phyloP scores from a whole-genome alignment of 2,888 invertebrate species.

The Agrilus mali region DNA sequence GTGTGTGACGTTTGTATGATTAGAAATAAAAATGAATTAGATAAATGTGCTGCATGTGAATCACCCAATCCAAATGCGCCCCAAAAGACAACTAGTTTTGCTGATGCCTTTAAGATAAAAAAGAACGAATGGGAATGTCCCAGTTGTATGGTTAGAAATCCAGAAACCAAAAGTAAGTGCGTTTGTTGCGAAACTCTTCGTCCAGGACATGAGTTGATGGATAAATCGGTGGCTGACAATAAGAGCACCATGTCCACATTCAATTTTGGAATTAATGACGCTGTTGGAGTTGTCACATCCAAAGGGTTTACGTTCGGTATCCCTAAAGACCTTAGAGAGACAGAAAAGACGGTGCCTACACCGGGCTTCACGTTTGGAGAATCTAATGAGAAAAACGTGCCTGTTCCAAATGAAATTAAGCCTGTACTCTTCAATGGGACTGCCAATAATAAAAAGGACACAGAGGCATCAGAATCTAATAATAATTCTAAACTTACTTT shows the following conservation, averaged over 20 bases:
- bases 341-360: too few relatives aligned
- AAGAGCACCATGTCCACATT: slow-evolving; percentile 2
- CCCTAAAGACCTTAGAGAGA: too few relatives aligned
- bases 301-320: background rate
- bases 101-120: slow-evolving; percentile 37
- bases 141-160: slow-evolving; percentile 48
- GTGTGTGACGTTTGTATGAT: slow-evolving; percentile 46
- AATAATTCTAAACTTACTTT: too few relatives aligned
- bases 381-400: too few relatives aligned
- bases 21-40: slow-evolving; percentile 35
- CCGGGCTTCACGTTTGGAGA: too few relatives aligned
- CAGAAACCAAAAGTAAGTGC: slow-evolving; percentile 35
- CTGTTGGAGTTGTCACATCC: background rate
- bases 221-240: background rate
- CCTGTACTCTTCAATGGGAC: too few relatives aligned
- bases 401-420: too few relatives aligned
- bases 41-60: slow-evolving; percentile 42
- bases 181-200: slow-evolving; percentile 41
- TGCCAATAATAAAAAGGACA: too few relatives aligned
- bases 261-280: slow-evolving; percentile 5
- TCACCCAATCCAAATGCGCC: slow-evolving; percentile 31
- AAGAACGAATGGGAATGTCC: slow-evolving; percentile 44
- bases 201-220: background rate
- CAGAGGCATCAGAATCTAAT: too few relatives aligned
- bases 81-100: slow-evolving; percentile 19